These are phyloP conservation scores for Neocrepidodera transversa DNA, from an alignment of 2,888 invertebrate species.

Conservation along the genomic window DNA sequence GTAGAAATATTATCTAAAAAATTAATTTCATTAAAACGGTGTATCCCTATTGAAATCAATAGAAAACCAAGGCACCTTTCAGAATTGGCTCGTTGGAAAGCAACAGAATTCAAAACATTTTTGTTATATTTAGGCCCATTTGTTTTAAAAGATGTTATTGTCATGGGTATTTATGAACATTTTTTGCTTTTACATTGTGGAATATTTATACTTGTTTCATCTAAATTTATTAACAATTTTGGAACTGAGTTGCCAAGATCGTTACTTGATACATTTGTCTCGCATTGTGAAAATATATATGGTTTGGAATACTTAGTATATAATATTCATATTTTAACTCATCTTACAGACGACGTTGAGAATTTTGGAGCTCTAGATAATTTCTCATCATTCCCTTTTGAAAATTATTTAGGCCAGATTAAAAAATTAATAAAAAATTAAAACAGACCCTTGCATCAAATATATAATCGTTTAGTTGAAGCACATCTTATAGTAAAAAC, in stretches of 20 bases:
- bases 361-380: not conserved
- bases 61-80: not conserved
- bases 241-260: too few relatives aligned
- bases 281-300: too few relatives aligned
- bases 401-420: conserved; percentile 3
- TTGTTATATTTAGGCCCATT: not conserved
- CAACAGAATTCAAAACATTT: not conserved
- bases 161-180: too few relatives aligned
- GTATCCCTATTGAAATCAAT: not conserved
- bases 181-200: not conserved
- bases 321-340: not conserved
- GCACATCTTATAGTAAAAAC: too few relatives aligned
- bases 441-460: not conserved
- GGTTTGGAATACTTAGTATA: not conserved
- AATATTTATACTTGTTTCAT: too few relatives aligned
- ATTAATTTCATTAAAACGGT: not conserved
- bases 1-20: too few relatives aligned
- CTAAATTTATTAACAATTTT: too few relatives aligned
- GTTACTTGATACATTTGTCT: too few relatives aligned
- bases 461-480: too few relatives aligned
- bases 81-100: not conserved
- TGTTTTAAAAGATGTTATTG: not conserved
- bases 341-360: not conserved
- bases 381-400: not conserved
- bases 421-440: not conserved